A percentile compares a stretch with the other conserved stretches of the same genome.
Evolutionary conservation across 2,113 vertebrate genomes (phyloP).

Genomic region (Dromaius novaehollandiae): DNA sequence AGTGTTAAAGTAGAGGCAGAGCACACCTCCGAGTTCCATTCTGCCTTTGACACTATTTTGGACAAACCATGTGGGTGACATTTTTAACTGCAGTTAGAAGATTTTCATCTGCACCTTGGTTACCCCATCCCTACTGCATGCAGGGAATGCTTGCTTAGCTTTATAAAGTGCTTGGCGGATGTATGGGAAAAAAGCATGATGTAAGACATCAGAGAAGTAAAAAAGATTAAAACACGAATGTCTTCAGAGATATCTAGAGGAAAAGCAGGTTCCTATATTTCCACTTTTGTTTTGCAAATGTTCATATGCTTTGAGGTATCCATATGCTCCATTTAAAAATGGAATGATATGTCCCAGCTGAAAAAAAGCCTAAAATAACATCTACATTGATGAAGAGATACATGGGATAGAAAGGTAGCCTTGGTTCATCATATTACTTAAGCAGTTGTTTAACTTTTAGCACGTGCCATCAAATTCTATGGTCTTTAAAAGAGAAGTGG

Average conservation of each 20-base stretch:
- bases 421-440: background rate
- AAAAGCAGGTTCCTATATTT: background rate
- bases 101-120: background rate
- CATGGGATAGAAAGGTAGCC: background rate
- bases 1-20: background rate
- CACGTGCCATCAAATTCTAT: background rate
- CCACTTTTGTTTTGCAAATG: background rate
- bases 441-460: background rate
- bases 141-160: background rate
- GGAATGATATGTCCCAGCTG: background rate
- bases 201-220: background rate
- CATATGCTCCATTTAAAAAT: background rate
- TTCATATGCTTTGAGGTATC: background rate
- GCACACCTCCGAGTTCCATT: background rate
- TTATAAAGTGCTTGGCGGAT: background rate
- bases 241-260: background rate
- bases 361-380: background rate
- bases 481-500: background rate
- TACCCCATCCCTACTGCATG: background rate
- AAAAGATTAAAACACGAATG: background rate
- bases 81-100: background rate
- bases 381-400: background rate
- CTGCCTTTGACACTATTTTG: background rate
- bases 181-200: accelerated
- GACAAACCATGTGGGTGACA: background rate